Base-by-base conservation (phyloP, 2,113 vertebrate genomes). In the Ibidorhyncha struthersii region DNA sequence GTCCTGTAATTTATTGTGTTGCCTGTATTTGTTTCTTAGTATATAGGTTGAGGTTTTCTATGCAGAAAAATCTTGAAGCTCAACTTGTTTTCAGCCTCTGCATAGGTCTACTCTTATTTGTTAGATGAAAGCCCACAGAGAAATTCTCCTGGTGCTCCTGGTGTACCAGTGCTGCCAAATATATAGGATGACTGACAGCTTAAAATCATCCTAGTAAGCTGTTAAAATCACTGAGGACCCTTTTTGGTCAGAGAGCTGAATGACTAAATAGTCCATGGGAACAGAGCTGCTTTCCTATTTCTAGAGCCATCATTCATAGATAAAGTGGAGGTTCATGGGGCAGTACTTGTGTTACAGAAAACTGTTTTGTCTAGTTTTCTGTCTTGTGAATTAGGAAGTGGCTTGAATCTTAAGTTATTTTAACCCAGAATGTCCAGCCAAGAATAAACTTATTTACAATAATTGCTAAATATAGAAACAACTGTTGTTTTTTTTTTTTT, bases 1-100 rank as follows among this genome's bases (percentile, higher is more conserved):
- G 91, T 96, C 84, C 94, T 96, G 74, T 95, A 96, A 82, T 80
- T 70, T 69, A 43, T 25, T 76, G 93, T 97, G 73, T 65, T 71
- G 18, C 89, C 58, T 96, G 58, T 93, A 49, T 82, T 65, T 79
- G 73, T 96, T 81, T 38, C 40, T 87, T 67, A 62, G 38, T 14
- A 7, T 21, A 19, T 53, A 95, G 77, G 34, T 3, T 25, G 66
- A 95, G 70, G 53, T 79, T 94, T 94, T 41, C 81, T 43, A n/a
- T 1, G 1, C 12, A 40, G 61, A 53, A 45, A 14, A 52, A 34
- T 56, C 74, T 80, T 30, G 49, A 72, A 82, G 16, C 18, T 89
- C 25, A 15, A 20, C 21, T 89, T 80, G 14, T 70, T 88, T 25
- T 69, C 6, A 3, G 49, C 30, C 47, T 62, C n/a, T 62, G 27